Base-by-base conservation (phyloP, 30 jellyfish, hydroid and myxozoan genomes). In the Aurelia aurita complex sp. Pacific region DNA sequence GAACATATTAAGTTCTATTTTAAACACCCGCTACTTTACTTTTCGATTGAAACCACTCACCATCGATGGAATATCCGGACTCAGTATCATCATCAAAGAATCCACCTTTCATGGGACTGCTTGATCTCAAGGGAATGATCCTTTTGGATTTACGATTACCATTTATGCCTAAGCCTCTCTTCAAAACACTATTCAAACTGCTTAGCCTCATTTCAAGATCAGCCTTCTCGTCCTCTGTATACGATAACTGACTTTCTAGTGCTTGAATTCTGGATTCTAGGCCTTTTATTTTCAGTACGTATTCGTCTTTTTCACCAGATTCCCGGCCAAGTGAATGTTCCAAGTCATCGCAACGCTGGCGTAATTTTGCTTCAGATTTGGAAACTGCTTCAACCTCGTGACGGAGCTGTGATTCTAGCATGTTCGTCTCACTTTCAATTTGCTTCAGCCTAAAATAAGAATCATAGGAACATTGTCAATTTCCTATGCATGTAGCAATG, bases 211-310 rank as follows among this genome's bases (percentile, higher is more conserved):
- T 46, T 62, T 89, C 97, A 34, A 82, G 34, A 38, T 89, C 97
- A 5, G 84, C 57, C 53, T 82, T 89, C 72, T 81, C 97, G 69
- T 89, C 97, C 61, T 89, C 92, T 10, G 89, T 82, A 15, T 63
- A 59, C 1, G 81, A 86, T 2, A 89, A 69, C 65, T 82, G 97
- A 53, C 36, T 73, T 34, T 89, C 94, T 9, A 89, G 82, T 9
- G 97, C 97, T 72, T 82, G 87, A 15, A 61, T 75, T 64, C 97
- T 50, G 7, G 94, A 73, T 40, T 81, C 97, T 23, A 59, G 87
- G 10, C 90, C 42, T 19, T 71, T 40, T 5, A 71, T 62, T 74
- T 78, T 79, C 69, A 83, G 33, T 5, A 77, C 6, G 29, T 69
- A 83, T 16, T 83, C 92, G n/a, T 73, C 87, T 62, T 73, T 83